Evolutionary conservation across 2,113 vertebrate species (phyloP), one percentile per base, ranked within the genome.

Genomic region (Irena cyanogastra): DNA sequence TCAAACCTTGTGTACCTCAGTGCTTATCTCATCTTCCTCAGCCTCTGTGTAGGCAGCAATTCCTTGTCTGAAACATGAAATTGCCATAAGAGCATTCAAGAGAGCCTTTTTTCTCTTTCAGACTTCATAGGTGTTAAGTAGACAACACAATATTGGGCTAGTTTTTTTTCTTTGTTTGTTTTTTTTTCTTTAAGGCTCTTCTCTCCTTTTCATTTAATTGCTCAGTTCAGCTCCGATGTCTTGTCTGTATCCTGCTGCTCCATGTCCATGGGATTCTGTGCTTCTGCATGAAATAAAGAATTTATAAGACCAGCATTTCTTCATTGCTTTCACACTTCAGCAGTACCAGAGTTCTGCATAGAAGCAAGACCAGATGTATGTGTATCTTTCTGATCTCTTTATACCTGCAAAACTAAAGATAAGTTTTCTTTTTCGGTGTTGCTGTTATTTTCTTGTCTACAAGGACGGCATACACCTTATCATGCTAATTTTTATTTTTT

Each of bases 221-320:
- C 24, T 41, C 11, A 11, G 12, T 60, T 79, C n/a, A 35, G 1
- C 8, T 71, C 35, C 80, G 30, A 18, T 68, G 4, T 69, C 15
- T 1, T 9, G 9, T 17, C 24, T 49, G 9, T 28, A 9, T 79
- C 0, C 0, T 7, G 3, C 27, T 42, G 39, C 37, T 82, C 8
- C 18, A 14, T 12, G 47, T 83, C 56, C 9, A 4, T 24, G 39
- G 1, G 2, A 18, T 56, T 56, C 44, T 79, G 18, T 83, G 37
- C 31, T 82, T 53, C 24, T 92, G 6, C 28, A 24, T 26, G 31
- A 84, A 68, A 59, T 54, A 20, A 53, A 47, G 50, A 63, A 39
- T 80, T 69, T 70, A 3, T 23, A 21, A 44, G 37, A 60, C 6
- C 47, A 53, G 18, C 2, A 3, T 37, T 84, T 68, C 52, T 60